Evolutionary conservation across 2,888 invertebrate genomes (phyloP), one percentile per base, ranked within the genome.

Genomic region (Diarsia dahlii): DNA sequence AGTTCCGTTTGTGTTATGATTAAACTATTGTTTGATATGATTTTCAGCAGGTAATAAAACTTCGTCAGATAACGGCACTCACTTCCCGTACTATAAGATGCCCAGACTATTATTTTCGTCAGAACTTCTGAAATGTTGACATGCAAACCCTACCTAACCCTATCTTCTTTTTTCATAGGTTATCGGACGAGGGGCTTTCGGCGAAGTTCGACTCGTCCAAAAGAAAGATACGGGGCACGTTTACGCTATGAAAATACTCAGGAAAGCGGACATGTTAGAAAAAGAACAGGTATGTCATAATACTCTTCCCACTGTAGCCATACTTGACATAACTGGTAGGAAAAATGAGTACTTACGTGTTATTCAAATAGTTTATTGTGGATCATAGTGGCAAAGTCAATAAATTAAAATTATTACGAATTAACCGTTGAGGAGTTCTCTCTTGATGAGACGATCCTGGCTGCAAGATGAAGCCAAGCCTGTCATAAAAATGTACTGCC

Each of bases 151-250:
- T 15, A 56, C 5, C 10, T 63, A 45, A 63, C 5, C 8, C 45
- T 3, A 45, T 69, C 34, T 62, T 18, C 6, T 62, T 71, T n/a
- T 52, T 74, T 88, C 85, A 0, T 90, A 96, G 96, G 97, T 97
- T 73, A 99, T 99, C 90, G 99, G 99, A n/a, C 97, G 99, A 87
- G 99, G 99, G 63, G 99, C 99, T 66, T 99, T 99, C 92, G 99
- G 99, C 46, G 99, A 99, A 95, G 99, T 99, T 75, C 98, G 99
- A 85, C 97, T 99, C 79, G 99, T 99, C 73, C 99, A 99, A 97
- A 99, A 99, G 96, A 99, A 99, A 95, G 99, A 99, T 95, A 99
- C 99, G 3, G 99, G 99, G 8, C 99, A 99, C 96, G 99, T 99
- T 71, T 99, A 99, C 95, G 99, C 99, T 58, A 99, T 99, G 99